Evolutionary conservation across 2,797 vertebrate species (phyloP).

Genomic region (Etheostoma nigrum): DNA sequence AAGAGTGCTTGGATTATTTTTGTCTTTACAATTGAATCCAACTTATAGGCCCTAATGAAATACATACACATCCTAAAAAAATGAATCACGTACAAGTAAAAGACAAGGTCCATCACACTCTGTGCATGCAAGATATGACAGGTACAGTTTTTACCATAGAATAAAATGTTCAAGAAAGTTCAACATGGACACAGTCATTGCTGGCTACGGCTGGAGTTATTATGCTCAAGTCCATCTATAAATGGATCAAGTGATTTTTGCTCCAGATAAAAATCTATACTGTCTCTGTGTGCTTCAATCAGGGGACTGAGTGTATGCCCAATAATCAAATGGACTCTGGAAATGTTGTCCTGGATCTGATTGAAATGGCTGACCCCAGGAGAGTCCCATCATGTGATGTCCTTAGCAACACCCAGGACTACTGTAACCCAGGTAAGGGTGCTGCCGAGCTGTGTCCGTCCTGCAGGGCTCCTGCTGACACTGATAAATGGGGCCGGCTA

Average conservation of each 20-base stretch:
- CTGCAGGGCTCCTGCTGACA: slow-evolving; percentile 64
- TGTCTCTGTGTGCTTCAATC: slow-evolving; percentile 58
- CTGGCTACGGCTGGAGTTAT: slow-evolving; percentile 48
- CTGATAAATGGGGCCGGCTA: slow-evolving; percentile 69
- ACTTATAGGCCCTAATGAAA: not conserved
- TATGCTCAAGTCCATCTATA: slow-evolving; percentile 57
- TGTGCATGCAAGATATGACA: not conserved
- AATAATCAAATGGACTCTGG: slow-evolving; percentile 20
- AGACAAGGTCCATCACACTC: not conserved
- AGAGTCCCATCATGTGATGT: not conserved
- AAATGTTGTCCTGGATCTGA: slow-evolving; percentile 4
- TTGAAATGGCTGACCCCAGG: slow-evolving; percentile 12
- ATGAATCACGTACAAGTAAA: not conserved
- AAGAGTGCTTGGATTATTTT: slow-evolving; percentile 10
- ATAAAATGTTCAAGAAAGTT: not conserved
- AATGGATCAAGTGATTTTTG: slow-evolving; percentile 54
- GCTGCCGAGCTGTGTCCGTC: slow-evolving; percentile 46
- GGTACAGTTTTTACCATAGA: not conserved
- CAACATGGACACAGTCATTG: slow-evolving; percentile 23
- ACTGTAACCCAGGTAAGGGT: slow-evolving; percentile 62
- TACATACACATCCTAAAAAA: not conserved
- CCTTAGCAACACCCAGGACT: slow-evolving; percentile 59
- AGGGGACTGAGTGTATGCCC: slow-evolving; percentile 14
- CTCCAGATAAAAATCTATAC: slow-evolving; percentile 71
- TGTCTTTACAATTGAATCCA: not conserved